Percentiles rank a stretch among this genome's conserved stretches.
These are phyloP conservation scores for Calliphora vomitoria DNA, from an alignment of 2,888 invertebrate species.

Conservation along the genomic window DNA sequence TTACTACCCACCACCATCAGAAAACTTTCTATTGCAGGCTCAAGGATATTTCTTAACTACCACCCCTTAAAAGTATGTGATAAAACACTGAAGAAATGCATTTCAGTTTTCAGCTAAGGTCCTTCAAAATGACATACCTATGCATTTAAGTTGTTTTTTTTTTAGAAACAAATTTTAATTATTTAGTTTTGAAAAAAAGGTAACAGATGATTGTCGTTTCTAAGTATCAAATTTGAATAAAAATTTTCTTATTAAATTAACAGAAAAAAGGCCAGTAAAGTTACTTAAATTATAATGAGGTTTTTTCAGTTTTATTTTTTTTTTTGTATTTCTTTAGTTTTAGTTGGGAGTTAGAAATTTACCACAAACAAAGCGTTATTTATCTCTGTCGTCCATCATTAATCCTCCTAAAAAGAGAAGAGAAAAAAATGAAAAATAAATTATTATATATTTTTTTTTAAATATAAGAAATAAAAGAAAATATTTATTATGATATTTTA, in stretches of 20 bases:
- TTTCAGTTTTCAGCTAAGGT: slow-evolving; percentile 7
- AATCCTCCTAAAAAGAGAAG: slow-evolving; percentile 82
- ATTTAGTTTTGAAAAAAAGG: background rate
- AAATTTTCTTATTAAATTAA: background rate
- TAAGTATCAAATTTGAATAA: background rate
- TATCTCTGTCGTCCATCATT: slow-evolving; percentile 83
- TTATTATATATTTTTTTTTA: background rate
- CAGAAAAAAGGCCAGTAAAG: background rate
- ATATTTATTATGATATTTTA: too few species aligned
- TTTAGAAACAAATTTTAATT: background rate
- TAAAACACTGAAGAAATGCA: slow-evolving; percentile 41
- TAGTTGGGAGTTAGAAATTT: slow-evolving; percentile 73
- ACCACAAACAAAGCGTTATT: slow-evolving; percentile 83
- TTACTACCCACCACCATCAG: slow-evolving; percentile 46
- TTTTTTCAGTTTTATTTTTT: background rate
- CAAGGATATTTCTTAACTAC: slow-evolving; percentile 25
- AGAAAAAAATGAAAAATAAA: slow-evolving; percentile 33
- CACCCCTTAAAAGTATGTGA: slow-evolving; percentile 53
- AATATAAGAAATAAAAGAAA: background rate
- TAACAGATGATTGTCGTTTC: slow-evolving; percentile 25
- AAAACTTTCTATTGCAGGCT: slow-evolving; percentile 30
- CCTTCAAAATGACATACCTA: slow-evolving; percentile 30
- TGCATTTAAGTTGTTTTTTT: background rate
- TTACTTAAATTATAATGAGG: background rate
- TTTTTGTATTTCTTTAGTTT: slow-evolving; percentile 36